Base-by-base conservation (phyloP, 2,888 invertebrate genomes). In the Andricus curvator region DNA sequence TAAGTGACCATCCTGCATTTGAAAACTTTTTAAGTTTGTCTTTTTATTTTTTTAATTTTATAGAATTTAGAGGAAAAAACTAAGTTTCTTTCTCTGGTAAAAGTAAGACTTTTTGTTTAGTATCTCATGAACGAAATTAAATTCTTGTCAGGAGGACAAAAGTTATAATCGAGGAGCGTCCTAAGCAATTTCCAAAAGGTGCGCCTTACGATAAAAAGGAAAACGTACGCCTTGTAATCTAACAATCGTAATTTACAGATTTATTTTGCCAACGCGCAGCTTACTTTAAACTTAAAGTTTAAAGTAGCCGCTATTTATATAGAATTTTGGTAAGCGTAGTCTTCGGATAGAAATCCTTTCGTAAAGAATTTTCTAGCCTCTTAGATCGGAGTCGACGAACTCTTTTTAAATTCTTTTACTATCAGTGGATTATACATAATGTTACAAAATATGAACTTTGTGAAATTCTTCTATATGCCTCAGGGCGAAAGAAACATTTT, bases 291-390 rank as follows among this genome's bases (percentile, higher is more conserved):
- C 15, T n/a, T 9, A 51, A 51, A 70, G 17, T 51, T 48, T 33
- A 20, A 70, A 48, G 70, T 29, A 44, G 56, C 20, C 20, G 56
- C 51, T 74, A 70, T 74, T 74, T 74, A 74, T 74, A 74, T 56
- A 56, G 29, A 74, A 33, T 4, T 74, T 74, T 74, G 74, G 17
- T 56, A 74, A 74, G n/a, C 33, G 33, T 74, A 74, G 74, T 74
- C 20, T 11, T 74, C 74, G 74, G 74, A 74, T 74, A 74, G 74
- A 56, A 17, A 74, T 56, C 48, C 29, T 37, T 74, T 74, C 51
- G 25, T 56, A 56, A 29, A 74, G 17, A 51, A 70, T 62, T 15
- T 25, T 62, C 1, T 25, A 62, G 25, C 25, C 62, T 62, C 62
- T 56, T 62, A 62, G n/a, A 25, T 22, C 13, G 13, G 62, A 62